Evolutionary conservation across 2,113 vertebrate genomes (phyloP), one percentile per base, ranked within the genome.

Genomic region (Hydrochoerus hydrochaeris): DNA sequence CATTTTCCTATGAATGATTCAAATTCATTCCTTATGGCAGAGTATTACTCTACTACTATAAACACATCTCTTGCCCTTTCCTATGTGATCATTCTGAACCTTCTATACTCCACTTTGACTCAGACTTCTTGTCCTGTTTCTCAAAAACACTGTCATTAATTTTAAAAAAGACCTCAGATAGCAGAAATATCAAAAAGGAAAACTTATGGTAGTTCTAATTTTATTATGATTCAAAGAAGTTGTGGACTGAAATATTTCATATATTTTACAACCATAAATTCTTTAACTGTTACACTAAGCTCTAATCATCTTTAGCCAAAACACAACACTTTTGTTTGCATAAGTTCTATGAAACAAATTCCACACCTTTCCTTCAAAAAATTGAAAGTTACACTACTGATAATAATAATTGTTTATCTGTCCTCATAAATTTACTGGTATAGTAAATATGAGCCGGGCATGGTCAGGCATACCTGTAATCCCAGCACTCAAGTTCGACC

Each of bases 181-280:
- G 14, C 58, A 67, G 49, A 75, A 86, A 82, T n/a, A 88, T 6
- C 44, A 81, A 80, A 85, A 85, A 63, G 12, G 9, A 73, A 92
- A 91, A 67, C 5, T 24, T 58, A 78, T 7, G 30, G 58, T 69
- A 92, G 35, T 89, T 85, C 24, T 35, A 78, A 75, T 60, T 87
- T 83, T 75, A 83, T 77, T 88, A 62, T 69, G 8, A n/a, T 88
- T 91, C 38, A 63, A 65, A 83, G 22, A 91, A 81, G 77, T 65
- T 77, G 63, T 26, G 4, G 11, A 90, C n/a, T 71, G 62, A 89
- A 62, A 94, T 24, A 78, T 24, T 78, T 46, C 17, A 35, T 69
- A 86, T 82, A 87, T 28, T 82, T 12, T 7, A 81, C 19, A 82
- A 49, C 10, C 58, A 93, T 87, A 73, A 91, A 87, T 28, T 77